Conservation (phyloP, 2,888 invertebrate genomes). For the Matsumyia berberina region DNA sequence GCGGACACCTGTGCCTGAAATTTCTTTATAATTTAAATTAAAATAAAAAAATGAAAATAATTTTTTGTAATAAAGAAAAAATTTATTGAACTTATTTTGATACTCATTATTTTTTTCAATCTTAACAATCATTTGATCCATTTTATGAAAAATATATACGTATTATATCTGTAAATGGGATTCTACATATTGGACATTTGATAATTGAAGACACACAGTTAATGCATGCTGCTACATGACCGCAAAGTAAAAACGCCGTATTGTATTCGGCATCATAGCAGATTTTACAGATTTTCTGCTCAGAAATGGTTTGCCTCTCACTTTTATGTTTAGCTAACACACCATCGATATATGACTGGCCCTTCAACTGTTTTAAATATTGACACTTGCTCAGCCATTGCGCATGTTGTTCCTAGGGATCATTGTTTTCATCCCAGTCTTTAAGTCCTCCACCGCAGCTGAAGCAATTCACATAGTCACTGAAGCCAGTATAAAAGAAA, state of each 20-base stretch:
- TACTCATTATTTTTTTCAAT: neutral
- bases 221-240: conserved; percentile 96
- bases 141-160: conserved; percentile 84
- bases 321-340: conserved; percentile 79
- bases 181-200: conserved; percentile 95
- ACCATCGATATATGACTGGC: conserved; percentile 89
- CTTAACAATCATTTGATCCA: neutral
- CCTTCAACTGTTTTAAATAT: conserved; percentile 92
- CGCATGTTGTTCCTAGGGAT: conserved; percentile 98
- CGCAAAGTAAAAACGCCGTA: conserved; percentile 97
- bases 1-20: conserved; percentile 79
- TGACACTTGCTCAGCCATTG: conserved; percentile 95
- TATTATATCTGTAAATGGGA: conserved; percentile 87
- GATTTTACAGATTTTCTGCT: conserved; percentile 93
- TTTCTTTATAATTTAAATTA: conserved; percentile 71
- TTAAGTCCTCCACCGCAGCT: conserved; percentile 97
- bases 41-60: neutral
- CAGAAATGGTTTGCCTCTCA: conserved; percentile 82
- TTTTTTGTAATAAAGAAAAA: neutral
- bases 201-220: conserved; percentile 94
- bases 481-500: conserved; percentile 95
- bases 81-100: neutral
- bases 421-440: conserved; percentile 96
- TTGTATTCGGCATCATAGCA: conserved; percentile 95
- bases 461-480: conserved; percentile 96